phyloP scores from a whole-genome alignment of 2,888 invertebrate species.

The Drosophila neotestacea region DNA sequence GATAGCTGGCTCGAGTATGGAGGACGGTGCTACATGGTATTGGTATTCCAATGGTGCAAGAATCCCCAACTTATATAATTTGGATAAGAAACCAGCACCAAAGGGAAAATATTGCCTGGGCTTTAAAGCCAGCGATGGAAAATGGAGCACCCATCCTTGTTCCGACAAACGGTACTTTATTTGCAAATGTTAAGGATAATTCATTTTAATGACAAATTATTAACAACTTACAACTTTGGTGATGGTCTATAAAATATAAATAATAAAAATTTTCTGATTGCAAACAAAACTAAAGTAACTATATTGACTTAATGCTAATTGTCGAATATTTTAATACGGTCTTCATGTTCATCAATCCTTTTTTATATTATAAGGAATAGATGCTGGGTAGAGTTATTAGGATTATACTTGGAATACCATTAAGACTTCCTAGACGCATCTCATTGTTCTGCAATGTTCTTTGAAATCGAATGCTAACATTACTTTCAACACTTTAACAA shows the following conservation, averaged over 20 bases:
- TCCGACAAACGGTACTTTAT: conserved; percentile 21
- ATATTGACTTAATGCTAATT: too few species aligned
- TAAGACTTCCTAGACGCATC: too few species aligned
- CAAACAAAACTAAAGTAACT: background rate
- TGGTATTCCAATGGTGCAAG: conserved; percentile 21
- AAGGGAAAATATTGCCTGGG: conserved; percentile 8
- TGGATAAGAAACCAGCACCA: background rate
- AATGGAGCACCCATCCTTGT: conserved; percentile 36
- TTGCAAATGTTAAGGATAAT: conserved; percentile 13
- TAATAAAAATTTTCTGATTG: conserved; percentile 19
- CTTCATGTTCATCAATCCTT: too few species aligned
- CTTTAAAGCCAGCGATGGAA: background rate
- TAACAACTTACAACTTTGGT: background rate
- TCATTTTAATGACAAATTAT: too few species aligned
- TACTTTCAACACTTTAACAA: background rate
- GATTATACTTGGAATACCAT: too few species aligned
- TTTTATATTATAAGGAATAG: too few species aligned
- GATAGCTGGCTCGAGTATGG: conserved; percentile 38
- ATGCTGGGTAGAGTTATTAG: too few species aligned
- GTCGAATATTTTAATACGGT: too few species aligned
- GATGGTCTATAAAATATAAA: background rate
- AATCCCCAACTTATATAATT: background rate
- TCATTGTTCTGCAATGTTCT: too few species aligned
- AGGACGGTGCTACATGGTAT: conserved; percentile 1
- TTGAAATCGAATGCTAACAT: too few species aligned